These are phyloP conservation scores for Pomatostomus ruficeps DNA, from an alignment of 2,113 vertebrate genomes.

Conservation along the genomic window DNA sequence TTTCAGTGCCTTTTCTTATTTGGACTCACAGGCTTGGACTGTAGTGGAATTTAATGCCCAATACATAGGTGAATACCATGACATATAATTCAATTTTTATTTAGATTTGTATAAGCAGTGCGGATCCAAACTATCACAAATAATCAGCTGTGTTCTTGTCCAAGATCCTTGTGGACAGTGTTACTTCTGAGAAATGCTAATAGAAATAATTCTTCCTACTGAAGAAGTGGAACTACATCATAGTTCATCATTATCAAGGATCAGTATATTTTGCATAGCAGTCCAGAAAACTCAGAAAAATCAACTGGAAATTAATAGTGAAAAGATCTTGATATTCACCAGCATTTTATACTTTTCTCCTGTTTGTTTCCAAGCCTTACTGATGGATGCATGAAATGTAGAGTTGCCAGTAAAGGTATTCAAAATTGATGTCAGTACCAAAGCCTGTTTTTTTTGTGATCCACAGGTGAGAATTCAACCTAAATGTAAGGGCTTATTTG, in stretches of 20 bases:
- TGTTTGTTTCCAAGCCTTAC: background rate
- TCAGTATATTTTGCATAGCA: background rate
- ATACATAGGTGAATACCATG: background rate
- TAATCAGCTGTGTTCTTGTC: background rate
- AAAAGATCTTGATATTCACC: background rate
- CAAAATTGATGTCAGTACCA: background rate
- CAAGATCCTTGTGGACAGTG: background rate
- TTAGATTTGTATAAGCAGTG: background rate
- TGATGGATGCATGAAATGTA: background rate
- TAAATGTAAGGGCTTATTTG: background rate
- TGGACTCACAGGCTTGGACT: background rate
- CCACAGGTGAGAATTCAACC: background rate
- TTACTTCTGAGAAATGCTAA: background rate
- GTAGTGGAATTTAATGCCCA: background rate
- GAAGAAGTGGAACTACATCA: background rate
- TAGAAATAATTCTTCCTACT: background rate
- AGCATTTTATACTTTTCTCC: background rate
- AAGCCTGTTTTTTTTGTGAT: background rate
- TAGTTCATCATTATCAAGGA: background rate
- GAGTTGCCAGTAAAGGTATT: background rate
- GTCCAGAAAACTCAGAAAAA: background rate
- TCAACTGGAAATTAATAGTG: background rate
- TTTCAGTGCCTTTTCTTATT: background rate
- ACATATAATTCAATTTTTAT: background rate
- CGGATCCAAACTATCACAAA: background rate